Evolutionary conservation across 2,113 vertebrate genomes (phyloP), one percentile per base, ranked within the genome.

Genomic region (Tetrao urogallus): DNA sequence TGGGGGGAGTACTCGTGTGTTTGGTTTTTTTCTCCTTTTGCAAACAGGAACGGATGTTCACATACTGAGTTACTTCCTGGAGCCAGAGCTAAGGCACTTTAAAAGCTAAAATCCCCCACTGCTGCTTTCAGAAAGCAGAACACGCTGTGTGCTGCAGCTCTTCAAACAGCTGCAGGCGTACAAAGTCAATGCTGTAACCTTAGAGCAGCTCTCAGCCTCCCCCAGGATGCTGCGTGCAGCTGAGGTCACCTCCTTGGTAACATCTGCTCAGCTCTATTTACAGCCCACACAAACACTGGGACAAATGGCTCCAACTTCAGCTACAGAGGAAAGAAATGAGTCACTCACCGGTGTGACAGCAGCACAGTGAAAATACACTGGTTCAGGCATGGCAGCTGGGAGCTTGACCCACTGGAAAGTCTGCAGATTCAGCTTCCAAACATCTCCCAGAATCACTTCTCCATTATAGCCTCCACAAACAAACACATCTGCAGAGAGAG

Each of bases 331-430:
- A 28, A 77, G 20, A 3, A 34, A 10, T 0, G 42, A 90, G 70
- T 15, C 71, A 98, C 99, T 98, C 58, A 99, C 99, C 16, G 99
- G 99, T 21, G 99, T 99, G 66, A 99, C 99, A 48, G 99, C 99
- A 90, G 99, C 99, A 66, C 99, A 99, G 98, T 99, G 99, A 95
- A 99, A 99, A 96, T 99, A 99, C 22, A 99, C 99, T 0, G 99
- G 99, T 93, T 99, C 99, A 0, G 99, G 99, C 99, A 99, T 99
- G 56, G 97, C 87, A 5, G 98, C 99, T 15, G 99, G 99, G 8
- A 99, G 98, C 95, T 98, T 99, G 28, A 98, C 98, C 99, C 99
- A 99, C 92, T 99, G 99, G 92, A 99, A 99, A 4, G 98, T 98
- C 28, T 99, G 99, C 74, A 99, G 97, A 87, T 97, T 99, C 88